These are phyloP conservation scores for Ectropis crepuscularia DNA, from an alignment of 2,888 invertebrate species.

Conservation along the genomic window DNA sequence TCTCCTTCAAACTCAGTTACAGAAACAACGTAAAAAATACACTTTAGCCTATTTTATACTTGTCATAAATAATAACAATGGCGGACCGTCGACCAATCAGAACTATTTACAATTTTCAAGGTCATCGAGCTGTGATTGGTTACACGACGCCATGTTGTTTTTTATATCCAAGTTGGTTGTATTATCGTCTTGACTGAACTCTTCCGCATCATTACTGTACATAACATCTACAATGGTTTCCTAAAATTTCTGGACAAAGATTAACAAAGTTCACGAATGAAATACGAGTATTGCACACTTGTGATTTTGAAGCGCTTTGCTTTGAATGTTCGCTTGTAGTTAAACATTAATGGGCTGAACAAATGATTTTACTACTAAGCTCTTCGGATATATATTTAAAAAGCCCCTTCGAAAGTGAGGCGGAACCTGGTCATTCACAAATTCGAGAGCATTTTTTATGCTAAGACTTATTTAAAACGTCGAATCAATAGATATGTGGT, in stretches of 20 bases:
- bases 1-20: conserved; percentile 55
- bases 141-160: too few species aligned
- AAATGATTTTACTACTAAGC: conserved; percentile 33
- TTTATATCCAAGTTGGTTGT: background rate
- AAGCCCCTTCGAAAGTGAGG: conserved; percentile 31
- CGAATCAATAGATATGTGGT: conserved; percentile 58
- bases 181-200: conserved; percentile 30
- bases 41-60: background rate
- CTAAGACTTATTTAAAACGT: conserved; percentile 59
- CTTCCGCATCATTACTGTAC: conserved; percentile 56
- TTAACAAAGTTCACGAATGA: conserved; percentile 1
- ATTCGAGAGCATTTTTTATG: conserved; percentile 56
- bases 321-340: conserved; percentile 7
- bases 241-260: background rate
- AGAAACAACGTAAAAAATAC: conserved; percentile 32
- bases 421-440: conserved; percentile 37
- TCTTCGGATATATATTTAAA: conserved; percentile 38
- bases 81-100: too few species aligned
- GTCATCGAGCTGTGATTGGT: too few species aligned
- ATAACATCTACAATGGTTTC: conserved; percentile 56
- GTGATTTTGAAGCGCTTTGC: conserved; percentile 10
- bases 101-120: too few species aligned
- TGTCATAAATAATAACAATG: too few species aligned
- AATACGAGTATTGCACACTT: conserved; percentile 25
- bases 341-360: conserved; percentile 2